Conservation (phyloP, 2,797 vertebrate genomes). For the Podarcis lilfordi region DNA sequence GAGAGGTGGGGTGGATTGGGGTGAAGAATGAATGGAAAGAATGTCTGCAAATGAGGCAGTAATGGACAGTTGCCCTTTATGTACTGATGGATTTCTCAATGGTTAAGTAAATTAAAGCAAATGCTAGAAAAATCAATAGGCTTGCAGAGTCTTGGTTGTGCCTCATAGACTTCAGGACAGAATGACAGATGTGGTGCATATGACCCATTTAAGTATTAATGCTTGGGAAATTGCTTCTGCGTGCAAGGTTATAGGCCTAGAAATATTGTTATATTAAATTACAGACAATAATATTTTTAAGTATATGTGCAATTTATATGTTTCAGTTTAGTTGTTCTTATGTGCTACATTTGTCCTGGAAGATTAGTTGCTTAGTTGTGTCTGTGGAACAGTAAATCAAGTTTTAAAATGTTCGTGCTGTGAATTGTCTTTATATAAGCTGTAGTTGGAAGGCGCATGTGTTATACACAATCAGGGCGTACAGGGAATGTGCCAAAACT, state of each 20-base stretch:
- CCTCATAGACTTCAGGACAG: constrained; percentile 87
- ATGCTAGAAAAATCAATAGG: constrained; percentile 89
- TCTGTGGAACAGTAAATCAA: constrained; percentile 69
- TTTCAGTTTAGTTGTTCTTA: constrained; percentile 78
- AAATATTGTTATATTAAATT: constrained; percentile 82
- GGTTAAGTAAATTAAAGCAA: constrained; percentile 90
- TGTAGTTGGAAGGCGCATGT: constrained; percentile 3
- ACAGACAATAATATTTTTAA: constrained; percentile 83
- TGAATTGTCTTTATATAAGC: constrained; percentile 63
- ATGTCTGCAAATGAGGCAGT: constrained; percentile 83
- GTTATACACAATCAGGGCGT: constrained; percentile 23
- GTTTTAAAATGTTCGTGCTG: constrained; percentile 59
- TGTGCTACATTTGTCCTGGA: constrained; percentile 69
- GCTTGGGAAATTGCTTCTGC: constrained; percentile 81
- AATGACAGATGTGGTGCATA: constrained; percentile 91
- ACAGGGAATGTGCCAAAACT: constrained; percentile 16
- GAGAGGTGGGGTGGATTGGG: not conserved
- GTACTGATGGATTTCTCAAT: constrained; percentile 87
- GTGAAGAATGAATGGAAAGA: constrained; percentile 65
- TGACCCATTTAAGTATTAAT: constrained; percentile 88
- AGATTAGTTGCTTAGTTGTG: constrained; percentile 76
- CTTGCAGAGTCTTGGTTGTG: constrained; percentile 86
- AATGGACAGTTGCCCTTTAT: constrained; percentile 89
- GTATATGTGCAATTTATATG: constrained; percentile 76
- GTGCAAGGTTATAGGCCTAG: constrained; percentile 81